A percentile compares a stretch with the other conserved stretches of the same genome.
These are phyloP conservation scores for Babylonia areolata DNA, from an alignment of 1,140 invertebrate genomes.

Conservation along the genomic window DNA sequence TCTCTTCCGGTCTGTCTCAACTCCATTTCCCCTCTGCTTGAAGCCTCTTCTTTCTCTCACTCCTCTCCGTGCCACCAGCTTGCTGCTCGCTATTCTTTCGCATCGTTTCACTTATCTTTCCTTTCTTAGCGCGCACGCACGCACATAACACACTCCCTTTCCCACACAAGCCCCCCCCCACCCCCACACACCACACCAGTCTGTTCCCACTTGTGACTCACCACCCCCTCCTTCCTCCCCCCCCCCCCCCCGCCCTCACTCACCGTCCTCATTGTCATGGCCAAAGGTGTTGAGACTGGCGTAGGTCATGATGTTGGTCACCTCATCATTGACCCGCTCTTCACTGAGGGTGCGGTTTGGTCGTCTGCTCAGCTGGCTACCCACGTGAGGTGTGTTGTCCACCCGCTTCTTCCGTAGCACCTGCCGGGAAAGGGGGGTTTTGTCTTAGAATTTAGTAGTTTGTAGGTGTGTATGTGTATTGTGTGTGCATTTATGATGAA, in stretches of 20 bases:
- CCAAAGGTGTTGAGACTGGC: constrained; percentile 27
- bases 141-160: not conserved
- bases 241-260: not conserved
- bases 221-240: not conserved
- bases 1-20: too few relatives aligned
- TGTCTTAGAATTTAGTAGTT: too few relatives aligned
- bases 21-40: too few relatives aligned
- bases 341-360: constrained; percentile 22
- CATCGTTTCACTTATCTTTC: too few relatives aligned
- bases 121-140: not conserved
- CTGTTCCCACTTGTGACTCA: too few relatives aligned
- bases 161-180: not conserved
- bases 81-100: too few relatives aligned
- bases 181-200: not conserved
- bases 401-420: constrained; percentile 35
- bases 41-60: too few relatives aligned
- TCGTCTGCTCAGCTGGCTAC: not conserved
- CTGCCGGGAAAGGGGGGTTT: not conserved
- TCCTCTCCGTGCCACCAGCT: too few relatives aligned
- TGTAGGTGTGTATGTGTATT: too few relatives aligned
- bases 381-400: not conserved
- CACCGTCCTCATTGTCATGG: not conserved
- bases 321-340: constrained; percentile 24
- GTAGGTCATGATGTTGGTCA: constrained; percentile 36
- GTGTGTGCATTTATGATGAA: too few relatives aligned